Percentiles rank a stretch among this genome's conserved stretches.
Evolutionary conservation across 2,113 vertebrate species (phyloP).

Genomic region (Rhinichthys klamathensis): DNA sequence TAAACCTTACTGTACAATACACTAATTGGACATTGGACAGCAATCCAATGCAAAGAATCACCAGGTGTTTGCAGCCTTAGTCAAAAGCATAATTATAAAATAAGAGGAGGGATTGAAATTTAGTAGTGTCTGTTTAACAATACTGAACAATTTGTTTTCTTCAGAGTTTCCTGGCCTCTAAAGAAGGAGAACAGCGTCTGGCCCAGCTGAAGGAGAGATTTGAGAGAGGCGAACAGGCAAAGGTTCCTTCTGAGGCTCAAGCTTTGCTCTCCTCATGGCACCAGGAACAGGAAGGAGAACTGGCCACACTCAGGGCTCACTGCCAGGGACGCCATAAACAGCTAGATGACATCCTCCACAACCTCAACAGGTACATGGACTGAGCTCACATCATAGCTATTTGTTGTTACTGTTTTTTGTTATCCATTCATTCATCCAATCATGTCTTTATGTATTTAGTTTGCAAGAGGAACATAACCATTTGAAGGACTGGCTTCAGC

Average conservation of each 20-base stretch:
- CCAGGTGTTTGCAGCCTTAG: not conserved
- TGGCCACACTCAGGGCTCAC: constrained; percentile 76
- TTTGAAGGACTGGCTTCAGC: constrained; percentile 73
- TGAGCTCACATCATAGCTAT: not conserved
- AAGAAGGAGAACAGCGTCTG: constrained; percentile 79
- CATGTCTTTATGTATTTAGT: constrained; percentile 55
- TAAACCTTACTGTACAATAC: not conserved
- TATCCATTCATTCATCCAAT: not conserved
- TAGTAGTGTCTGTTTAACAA: not conserved
- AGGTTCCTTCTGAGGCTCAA: constrained; percentile 76
- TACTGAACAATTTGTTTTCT: constrained; percentile 38
- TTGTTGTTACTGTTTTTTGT: not conserved
- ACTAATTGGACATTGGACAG: not conserved
- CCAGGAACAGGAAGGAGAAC: constrained; percentile 81
- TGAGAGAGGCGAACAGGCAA: constrained; percentile 73
- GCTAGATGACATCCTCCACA: constrained; percentile 71
- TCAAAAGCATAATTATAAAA: not conserved
- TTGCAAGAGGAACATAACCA: constrained; percentile 69
- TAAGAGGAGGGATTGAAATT: not conserved
- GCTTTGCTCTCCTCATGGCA: constrained; percentile 78
- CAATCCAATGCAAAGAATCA: not conserved
- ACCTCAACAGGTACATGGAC: constrained; percentile 77
- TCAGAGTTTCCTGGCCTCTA: constrained; percentile 83
- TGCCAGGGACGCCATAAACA: constrained; percentile 78
- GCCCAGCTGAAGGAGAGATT: constrained; percentile 78